A percentile compares a stretch with the other conserved stretches of the same genome.
Conservation (phyloP, 2,888 invertebrate genomes). For the Sturmia bella region DNA sequence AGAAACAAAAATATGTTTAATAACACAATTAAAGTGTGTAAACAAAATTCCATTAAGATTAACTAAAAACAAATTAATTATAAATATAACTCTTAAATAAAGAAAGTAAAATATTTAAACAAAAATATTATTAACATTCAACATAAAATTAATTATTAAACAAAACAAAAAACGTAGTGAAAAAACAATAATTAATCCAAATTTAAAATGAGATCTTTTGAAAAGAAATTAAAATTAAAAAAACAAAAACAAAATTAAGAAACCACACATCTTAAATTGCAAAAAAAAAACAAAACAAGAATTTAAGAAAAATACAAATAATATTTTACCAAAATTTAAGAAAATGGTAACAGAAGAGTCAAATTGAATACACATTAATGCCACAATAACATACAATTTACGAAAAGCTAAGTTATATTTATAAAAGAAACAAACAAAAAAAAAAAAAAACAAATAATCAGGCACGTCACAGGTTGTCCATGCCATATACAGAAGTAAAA, state of each 20-base stretch:
- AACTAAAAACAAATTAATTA: conserved; percentile 64
- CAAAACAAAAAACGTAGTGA: conserved; percentile 68
- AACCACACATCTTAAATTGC: conserved; percentile 16
- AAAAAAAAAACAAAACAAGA: background rate
- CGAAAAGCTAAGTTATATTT: conserved; percentile 12
- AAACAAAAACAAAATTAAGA: conserved; percentile 59
- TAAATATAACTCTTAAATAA: conserved; percentile 58
- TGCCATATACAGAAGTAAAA: conserved; percentile 3
- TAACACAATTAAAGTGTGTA: conserved; percentile 62
- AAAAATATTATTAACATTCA: conserved; percentile 65
- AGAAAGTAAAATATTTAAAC: conserved; percentile 64
- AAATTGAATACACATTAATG: background rate
- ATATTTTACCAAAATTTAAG: conserved; percentile 54
- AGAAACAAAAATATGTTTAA: conserved; percentile 37
- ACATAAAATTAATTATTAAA: conserved; percentile 33
- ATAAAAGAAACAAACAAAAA: background rate
- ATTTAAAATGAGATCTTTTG: conserved; percentile 62
- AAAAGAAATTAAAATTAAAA: conserved; percentile 66
- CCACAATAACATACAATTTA: conserved; percentile 27
- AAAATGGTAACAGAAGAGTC: conserved; percentile 23
- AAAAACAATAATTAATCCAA: conserved; percentile 66
- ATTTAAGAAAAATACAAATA: conserved; percentile 41
- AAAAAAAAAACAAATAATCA: conserved; percentile 21
- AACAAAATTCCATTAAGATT: conserved; percentile 68
- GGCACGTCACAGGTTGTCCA: conserved; percentile 11